Conservation (phyloP, 2,888 invertebrate genomes). For the Drosophila nr. medialis region DNA sequence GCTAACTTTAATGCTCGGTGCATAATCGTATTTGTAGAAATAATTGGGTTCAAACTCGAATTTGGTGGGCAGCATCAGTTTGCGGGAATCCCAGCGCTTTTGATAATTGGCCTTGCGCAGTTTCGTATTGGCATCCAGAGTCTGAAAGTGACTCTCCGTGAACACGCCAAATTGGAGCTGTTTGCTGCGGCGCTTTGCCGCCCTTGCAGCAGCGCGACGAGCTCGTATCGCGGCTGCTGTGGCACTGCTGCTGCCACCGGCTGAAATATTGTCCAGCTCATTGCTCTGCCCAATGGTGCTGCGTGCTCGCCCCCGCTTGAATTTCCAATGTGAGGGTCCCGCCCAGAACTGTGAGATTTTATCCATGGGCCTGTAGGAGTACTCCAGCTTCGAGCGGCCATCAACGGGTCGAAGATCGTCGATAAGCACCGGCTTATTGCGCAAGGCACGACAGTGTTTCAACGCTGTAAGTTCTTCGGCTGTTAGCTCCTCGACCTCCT, state of each 20-base stretch:
- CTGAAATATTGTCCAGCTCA: slow-evolving; percentile 1
- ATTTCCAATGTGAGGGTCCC: slow-evolving; percentile 93
- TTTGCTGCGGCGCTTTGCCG: slow-evolving; percentile 67
- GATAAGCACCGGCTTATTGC: slow-evolving; percentile 84
- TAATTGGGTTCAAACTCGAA: slow-evolving; percentile 74
- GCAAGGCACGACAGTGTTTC: slow-evolving; percentile 82
- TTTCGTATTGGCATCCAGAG: slow-evolving; percentile 75
- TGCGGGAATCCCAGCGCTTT: slow-evolving; percentile 84
- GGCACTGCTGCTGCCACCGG: not conserved
- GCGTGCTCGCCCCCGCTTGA: slow-evolving; percentile 85
- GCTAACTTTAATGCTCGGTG: slow-evolving; percentile 76
- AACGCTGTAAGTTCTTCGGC: slow-evolving; percentile 82
- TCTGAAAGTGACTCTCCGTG: slow-evolving; percentile 77
- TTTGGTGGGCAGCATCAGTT: slow-evolving; percentile 83
- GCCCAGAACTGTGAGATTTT: slow-evolving; percentile 88
- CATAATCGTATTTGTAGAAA: slow-evolving; percentile 76
- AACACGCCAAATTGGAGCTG: slow-evolving; percentile 76
- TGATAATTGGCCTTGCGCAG: slow-evolving; percentile 80
- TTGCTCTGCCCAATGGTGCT: slow-evolving; percentile 55
- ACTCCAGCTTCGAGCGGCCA: slow-evolving; percentile 87
- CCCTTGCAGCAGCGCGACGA: slow-evolving; percentile 50
- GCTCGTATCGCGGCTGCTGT: slow-evolving; percentile 35
- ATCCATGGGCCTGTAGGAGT: slow-evolving; percentile 88
- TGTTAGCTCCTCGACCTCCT: slow-evolving; percentile 85
- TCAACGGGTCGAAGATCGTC: slow-evolving; percentile 87